Evolutionary conservation across 2,888 invertebrate species (phyloP).

Genomic region (Brachyptera risi): DNA sequence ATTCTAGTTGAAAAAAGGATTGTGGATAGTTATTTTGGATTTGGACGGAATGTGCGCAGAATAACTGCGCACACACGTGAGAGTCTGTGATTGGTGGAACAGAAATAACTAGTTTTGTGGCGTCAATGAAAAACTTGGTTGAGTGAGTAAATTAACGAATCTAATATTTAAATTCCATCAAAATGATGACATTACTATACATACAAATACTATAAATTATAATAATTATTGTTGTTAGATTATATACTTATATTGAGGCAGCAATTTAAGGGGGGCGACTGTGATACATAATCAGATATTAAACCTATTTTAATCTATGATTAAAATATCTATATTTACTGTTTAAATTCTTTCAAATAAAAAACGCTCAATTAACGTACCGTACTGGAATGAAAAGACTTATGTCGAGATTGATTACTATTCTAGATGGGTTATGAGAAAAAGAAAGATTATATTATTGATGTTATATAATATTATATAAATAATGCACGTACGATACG

Average conservation of each 20-base stretch:
- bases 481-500: not conserved
- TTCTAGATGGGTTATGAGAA: not conserved
- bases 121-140: not conserved
- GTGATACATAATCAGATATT: constrained; percentile 15
- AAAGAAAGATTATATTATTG: not conserved
- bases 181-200: not conserved
- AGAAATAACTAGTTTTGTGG: not conserved
- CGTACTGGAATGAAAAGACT: not conserved
- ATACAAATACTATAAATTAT: not conserved
- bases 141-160: constrained; percentile 1
- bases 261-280: constrained; percentile 4
- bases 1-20: not conserved
- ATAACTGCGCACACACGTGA: not conserved
- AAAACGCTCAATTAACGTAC: too few species aligned
- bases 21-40: not conserved
- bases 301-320: too few species aligned
- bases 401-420: not conserved
- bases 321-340: too few species aligned
- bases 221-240: not conserved
- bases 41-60: not conserved
- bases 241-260: not conserved
- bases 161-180: constrained; percentile 9
- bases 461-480: not conserved
- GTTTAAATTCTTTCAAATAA: too few species aligned
- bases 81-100: not conserved